Base-by-base conservation (phyloP, 2,888 invertebrate species). In the Bursaphelenchus okinawaensis region DNA sequence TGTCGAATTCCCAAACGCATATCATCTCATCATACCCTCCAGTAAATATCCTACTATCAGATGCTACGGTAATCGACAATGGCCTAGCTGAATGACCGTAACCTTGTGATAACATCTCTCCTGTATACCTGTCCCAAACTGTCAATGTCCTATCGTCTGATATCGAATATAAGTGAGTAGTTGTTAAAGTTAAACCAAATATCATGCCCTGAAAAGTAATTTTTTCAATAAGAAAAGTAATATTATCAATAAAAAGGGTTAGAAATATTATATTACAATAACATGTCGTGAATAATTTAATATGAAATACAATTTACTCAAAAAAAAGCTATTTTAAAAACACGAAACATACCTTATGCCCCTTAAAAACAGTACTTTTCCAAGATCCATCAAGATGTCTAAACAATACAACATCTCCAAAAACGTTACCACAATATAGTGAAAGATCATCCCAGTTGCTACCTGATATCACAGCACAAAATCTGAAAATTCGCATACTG, bases 41-140 rank as follows among this genome's bases (percentile, higher is more conserved):
- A 7, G 65, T 65, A 4, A 65, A 27, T 6, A 65, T 22, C 12
- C 60, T 52, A 19, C 40, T 23, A 23, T 64, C 28, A 4, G 22
- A 16, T n/a, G 52, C 26, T 9, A 27, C 52, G 4, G 55, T 27
- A 4, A 65, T 52, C 8, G 65, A 52, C 22, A 63, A 65, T n/a
- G 65, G 65, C 16, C 65, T 60, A 1, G 55, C 54, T n/a, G 26
- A 9, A 29, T 65, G 65, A 16, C 54, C 65, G 50, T 54, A 65
- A 0, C 7, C 54, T 7, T n/a, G 9, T 19, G 63, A 52, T 16
- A 52, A 16, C 26, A 20, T 20, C 16, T 28, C 24, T 12, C 23
- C 31, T 7, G n/a, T 19, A 1, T 52, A 7, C 6, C 2, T 7
- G 16, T 23, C 26, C 65, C 65, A 65, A 12, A 22, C 23, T 8